Conservation (phyloP, 2,113 vertebrate genomes). For the Chunga burmeisteri region DNA sequence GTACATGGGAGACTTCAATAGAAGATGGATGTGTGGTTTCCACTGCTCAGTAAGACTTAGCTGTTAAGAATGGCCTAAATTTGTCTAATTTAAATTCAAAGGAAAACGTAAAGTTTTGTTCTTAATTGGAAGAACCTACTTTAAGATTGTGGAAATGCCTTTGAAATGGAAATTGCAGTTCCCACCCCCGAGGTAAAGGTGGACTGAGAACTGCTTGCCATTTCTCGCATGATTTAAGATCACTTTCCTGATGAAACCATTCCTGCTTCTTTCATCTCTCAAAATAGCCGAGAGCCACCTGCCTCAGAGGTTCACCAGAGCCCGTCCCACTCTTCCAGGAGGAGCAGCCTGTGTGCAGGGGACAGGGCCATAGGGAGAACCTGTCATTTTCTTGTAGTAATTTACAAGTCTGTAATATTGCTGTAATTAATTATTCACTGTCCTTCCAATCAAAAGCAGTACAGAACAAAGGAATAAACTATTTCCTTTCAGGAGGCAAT, state of each 20-base stretch:
- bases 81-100: neutral
- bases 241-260: neutral
- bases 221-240: neutral
- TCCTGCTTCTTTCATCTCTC: neutral
- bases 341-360: fast-evolving
- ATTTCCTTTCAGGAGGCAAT: neutral
- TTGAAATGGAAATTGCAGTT: neutral
- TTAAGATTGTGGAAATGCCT: neutral
- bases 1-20: neutral
- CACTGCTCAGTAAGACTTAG: neutral
- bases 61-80: neutral
- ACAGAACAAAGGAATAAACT: neutral
- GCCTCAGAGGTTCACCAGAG: neutral
- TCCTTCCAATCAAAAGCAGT: neutral
- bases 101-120: neutral
- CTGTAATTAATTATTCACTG: neutral
- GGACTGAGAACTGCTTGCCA: neutral
- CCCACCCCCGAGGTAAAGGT: neutral
- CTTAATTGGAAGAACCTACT: neutral
- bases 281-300: neutral
- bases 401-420: neutral
- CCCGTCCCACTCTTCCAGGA: neutral
- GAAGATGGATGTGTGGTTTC: neutral
- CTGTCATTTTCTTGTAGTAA: neutral
- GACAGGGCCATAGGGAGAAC: neutral